phyloP scores from a whole-genome alignment of 2,113 vertebrate species.

The Xenotilapia caudafasciata region DNA sequence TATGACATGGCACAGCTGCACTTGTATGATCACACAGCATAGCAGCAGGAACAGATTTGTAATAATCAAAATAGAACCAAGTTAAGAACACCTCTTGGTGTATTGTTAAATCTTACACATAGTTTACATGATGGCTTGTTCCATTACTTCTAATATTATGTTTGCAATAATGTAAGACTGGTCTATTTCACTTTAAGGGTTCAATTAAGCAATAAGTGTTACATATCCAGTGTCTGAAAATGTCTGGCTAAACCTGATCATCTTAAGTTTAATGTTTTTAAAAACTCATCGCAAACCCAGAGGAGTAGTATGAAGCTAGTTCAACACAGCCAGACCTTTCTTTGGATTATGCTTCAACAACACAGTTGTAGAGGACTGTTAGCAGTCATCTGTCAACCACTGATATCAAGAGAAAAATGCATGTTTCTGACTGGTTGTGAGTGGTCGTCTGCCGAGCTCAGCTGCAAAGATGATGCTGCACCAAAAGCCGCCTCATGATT shows the following conservation, averaged over 20 bases:
- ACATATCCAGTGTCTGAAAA: background rate
- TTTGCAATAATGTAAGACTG: background rate
- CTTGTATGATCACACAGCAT: background rate
- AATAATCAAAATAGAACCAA: background rate
- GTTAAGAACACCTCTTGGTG: background rate
- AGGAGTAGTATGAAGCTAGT: background rate
- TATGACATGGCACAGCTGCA: background rate
- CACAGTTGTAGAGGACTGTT: background rate
- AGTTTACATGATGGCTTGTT: background rate
- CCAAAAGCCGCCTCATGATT: background rate
- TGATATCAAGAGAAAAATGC: background rate
- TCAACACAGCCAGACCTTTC: background rate
- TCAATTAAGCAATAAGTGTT: background rate
- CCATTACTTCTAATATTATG: background rate
- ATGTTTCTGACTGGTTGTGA: background rate
- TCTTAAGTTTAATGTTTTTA: background rate
- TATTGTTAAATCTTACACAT: background rate
- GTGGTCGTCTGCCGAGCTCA: background rate
- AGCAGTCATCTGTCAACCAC: background rate
- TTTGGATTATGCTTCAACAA: background rate
- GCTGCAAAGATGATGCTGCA: background rate
- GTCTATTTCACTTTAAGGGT: background rate
- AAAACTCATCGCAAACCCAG: background rate
- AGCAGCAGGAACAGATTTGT: background rate
- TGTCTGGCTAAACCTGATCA: background rate